Base-by-base conservation (phyloP, 2,113 vertebrate genomes). In the Anolis sagrei region DNA sequence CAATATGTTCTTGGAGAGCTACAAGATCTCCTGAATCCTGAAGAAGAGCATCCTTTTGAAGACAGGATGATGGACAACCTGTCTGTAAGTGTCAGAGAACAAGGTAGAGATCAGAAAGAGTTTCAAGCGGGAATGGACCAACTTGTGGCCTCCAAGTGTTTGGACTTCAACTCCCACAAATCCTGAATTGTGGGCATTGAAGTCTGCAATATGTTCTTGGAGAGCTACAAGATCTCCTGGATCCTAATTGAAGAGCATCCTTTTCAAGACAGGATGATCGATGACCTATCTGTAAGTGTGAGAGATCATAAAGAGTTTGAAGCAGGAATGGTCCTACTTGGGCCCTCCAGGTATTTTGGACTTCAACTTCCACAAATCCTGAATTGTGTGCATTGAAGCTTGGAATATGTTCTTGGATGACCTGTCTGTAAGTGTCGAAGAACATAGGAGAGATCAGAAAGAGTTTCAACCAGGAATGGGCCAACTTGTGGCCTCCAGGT, bases 371-470 rank as follows among this genome's bases (percentile, higher is more conserved):
- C n/a, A n/a, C n/a, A n/a, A n/a, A n/a, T n/a, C n/a, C n/a, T n/a
- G n/a, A n/a, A n/a, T n/a, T n/a, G n/a, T n/a, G n/a, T n/a, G n/a
- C n/a, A n/a, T n/a, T n/a, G n/a, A n/a, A n/a, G n/a, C n/a, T n/a
- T 97, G 97, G 90, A 99, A 99, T 93, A 98, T 99, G 98, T 98
- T 98, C 91, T 89, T 99, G 89, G 96, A 99, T 25, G 98, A 99
- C 86, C 95, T 99, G 74, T 97, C 98, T 34, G 98, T 99, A 90
- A 96, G 97, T 90, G 79, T 70, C 66, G 61, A 77, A 34, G 23
- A 5, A 13, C 3, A 21, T n/a, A 2, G 19, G 25, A 7, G 10
- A 66, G 29, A 66, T 25, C n/a, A n/a, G n/a, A n/a, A n/a, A n/a
- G n/a, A n/a, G n/a, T n/a, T n/a, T n/a, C n/a, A n/a, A n/a, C n/a